Evolutionary conservation across 2,797 vertebrate species (phyloP), one percentile per base, ranked within the genome.

Genomic region (Eutrigla gurnardus): DNA sequence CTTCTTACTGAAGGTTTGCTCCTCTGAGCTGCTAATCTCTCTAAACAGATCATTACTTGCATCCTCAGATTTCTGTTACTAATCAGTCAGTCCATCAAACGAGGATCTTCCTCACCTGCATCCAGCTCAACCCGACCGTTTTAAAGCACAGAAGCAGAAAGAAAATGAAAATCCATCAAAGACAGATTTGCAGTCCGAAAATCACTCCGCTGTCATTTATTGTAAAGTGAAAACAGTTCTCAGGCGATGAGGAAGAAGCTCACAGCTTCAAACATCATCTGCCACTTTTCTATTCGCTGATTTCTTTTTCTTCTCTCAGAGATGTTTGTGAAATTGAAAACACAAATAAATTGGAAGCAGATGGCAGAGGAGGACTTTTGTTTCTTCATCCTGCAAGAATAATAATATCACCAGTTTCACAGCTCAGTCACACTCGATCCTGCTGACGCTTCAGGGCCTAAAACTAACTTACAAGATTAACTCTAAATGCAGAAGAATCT

Each of bases 341-440:
- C 35, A 59, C 45, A 65, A 33, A 73, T 60, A 63, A 60, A 68
- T 54, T 73, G 54, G 36, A 63, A 82, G 17, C 66, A 49, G 67
- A 75, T 61, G 58, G 59, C 37, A 14, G 40, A 70, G 57, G 17
- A 62, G 13, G 55, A 54, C 68, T 40, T n/a, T 17, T 50, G 32
- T 46, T 73, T 15, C 18, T 42, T 53, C 50, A n/a, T 46, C n/a
- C 53, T 65, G 8, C n/a, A 15, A 32, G 18, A 8, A 39, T 17
- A 42, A 35, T 59, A 6, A 55, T 49, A 47, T 70, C 74, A 50
- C 43, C 5, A 7, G 42, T 37, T 13, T 59, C 50, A 1, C 47
- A 42, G 43, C 52, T 43, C 11, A 46, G 59, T 46, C 15, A 36
- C 49, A 36, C 18, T 46, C 42, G 0, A 17, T 25, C 12, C 11